phyloP scores from a whole-genome alignment of 2,888 invertebrate species.

The Lamellibrachia satsuma region DNA sequence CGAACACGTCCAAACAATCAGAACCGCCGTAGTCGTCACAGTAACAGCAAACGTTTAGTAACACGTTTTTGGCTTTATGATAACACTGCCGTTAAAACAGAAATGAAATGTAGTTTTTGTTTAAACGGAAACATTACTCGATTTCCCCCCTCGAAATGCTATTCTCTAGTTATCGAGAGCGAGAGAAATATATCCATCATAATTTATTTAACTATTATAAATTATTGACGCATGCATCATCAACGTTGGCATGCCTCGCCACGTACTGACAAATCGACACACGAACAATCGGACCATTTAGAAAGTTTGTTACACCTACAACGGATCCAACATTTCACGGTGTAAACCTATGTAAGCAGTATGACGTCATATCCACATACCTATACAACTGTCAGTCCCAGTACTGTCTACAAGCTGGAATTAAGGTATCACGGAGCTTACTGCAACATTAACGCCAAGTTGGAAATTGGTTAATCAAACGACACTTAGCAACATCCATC shows the following conservation, averaged over 20 bases:
- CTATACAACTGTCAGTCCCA: not conserved
- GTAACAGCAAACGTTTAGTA: not conserved
- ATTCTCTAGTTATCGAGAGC: not conserved
- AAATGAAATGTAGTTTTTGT: not conserved
- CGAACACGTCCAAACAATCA: conserved; percentile 50
- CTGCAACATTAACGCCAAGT: too few species aligned
- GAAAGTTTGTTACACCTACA: not conserved
- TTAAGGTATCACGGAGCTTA: not conserved
- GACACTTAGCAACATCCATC: not conserved
- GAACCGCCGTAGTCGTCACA: not conserved
- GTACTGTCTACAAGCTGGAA: too few species aligned
- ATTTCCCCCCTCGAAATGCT: not conserved
- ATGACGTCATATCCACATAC: too few species aligned
- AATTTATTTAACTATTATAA: too few species aligned
- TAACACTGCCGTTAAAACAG: not conserved
- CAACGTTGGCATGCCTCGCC: not conserved
- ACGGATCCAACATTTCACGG: not conserved
- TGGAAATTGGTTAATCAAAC: not conserved
- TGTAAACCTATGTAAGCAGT: not conserved
- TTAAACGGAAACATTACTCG: not conserved
- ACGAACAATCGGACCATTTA: not conserved
- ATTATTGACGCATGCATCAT: too few species aligned
- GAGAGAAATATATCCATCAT: not conserved
- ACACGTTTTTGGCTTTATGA: not conserved
- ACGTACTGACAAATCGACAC: not conserved